These are phyloP conservation scores for Cylindroiulus punctatus DNA, from an alignment of 2,888 invertebrate species.

Conservation along the genomic window DNA sequence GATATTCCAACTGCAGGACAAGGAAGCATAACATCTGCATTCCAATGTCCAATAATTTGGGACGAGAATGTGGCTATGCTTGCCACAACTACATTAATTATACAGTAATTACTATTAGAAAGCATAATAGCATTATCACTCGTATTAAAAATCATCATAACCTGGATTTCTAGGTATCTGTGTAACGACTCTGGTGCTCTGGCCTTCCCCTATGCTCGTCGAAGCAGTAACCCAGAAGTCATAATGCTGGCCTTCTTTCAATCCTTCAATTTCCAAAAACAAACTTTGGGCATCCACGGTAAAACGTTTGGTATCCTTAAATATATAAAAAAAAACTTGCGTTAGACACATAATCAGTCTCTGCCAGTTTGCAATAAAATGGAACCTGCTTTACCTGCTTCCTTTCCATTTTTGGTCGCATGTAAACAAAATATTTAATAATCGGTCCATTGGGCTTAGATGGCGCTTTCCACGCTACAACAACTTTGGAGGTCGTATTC, in stretches of 20 bases:
- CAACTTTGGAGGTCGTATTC: conserved; percentile 77
- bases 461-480: conserved; percentile 83
- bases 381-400: conserved; percentile 54
- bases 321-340: not conserved
- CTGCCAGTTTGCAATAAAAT: not conserved
- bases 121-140: conserved; percentile 77
- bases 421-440: conserved; percentile 72
- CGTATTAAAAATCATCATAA: too few species aligned
- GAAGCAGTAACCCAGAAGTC: conserved; percentile 81
- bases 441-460: conserved; percentile 79
- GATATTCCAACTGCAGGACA: conserved; percentile 81
- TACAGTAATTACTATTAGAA: not conserved
- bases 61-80: conserved; percentile 81
- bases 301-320: conserved; percentile 55
- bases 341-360: not conserved
- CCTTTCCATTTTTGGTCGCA: conserved; percentile 56
- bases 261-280: conserved; percentile 55
- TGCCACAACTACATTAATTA: conserved; percentile 75
- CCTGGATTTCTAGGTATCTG: conserved; percentile 77
- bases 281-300: conserved; percentile 29
- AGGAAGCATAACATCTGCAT: conserved; percentile 70
- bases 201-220: conserved; percentile 82
- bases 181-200: conserved; percentile 79
- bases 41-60: conserved; percentile 53
- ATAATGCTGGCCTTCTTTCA: conserved; percentile 60